Evolutionary conservation across 2,797 vertebrate genomes (phyloP).

Genomic region (Amniataba percoides): DNA sequence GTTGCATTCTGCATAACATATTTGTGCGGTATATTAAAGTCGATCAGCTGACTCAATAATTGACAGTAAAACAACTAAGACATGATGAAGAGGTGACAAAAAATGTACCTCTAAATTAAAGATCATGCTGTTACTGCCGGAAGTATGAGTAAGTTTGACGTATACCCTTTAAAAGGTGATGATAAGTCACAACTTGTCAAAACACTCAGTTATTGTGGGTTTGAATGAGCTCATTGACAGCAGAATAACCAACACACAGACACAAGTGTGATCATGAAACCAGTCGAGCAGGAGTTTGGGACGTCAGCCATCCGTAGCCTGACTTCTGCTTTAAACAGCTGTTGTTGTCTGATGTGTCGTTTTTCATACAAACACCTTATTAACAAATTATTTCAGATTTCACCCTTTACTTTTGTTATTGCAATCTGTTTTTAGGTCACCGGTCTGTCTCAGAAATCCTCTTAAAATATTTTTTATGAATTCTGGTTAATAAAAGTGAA

Average conservation of each 20-base stretch:
- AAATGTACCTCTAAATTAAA: no score
- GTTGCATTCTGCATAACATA: background rate
- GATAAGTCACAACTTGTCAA: background rate
- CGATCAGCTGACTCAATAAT: background rate
- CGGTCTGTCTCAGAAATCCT: background rate
- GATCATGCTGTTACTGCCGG: no score
- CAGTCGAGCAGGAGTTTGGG: slow-evolving; percentile 14
- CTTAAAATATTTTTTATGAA: background rate
- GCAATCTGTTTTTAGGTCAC: background rate
- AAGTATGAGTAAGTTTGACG: no score
- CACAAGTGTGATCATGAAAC: background rate
- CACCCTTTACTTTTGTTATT: background rate
- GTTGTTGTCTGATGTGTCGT: background rate
- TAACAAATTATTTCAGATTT: background rate
- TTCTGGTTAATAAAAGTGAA: background rate
- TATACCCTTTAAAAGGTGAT: background rate
- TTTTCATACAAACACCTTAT: no score
- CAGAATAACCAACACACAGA: background rate
- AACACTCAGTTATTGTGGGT: background rate
- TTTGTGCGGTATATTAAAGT: background rate
- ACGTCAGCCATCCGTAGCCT: background rate
- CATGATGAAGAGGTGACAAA: no score
- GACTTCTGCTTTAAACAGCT: background rate
- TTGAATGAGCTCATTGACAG: background rate
- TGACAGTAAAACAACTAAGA: background rate